Evolutionary conservation across 2,797 vertebrate species (phyloP).

Genomic region (Anas bernieri): DNA sequence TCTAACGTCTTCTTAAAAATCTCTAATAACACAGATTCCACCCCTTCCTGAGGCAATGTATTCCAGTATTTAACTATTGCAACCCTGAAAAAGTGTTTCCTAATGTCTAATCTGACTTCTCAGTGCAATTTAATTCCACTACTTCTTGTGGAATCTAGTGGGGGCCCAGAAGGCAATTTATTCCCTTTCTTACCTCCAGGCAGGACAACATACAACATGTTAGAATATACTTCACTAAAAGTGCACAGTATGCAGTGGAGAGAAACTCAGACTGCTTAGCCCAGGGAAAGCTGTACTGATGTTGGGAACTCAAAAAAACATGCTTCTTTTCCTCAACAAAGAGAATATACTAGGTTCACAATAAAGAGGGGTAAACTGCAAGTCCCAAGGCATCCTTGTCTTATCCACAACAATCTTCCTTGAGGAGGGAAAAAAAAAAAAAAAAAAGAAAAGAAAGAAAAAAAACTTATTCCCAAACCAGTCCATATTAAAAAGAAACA

Average conservation of each 20-base stretch:
- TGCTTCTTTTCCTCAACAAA: not conserved
- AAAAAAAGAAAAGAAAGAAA: not conserved
- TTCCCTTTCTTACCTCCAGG: constrained; percentile 45
- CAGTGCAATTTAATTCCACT: constrained; percentile 42
- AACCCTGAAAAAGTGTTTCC: constrained; percentile 52
- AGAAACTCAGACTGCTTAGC: not conserved
- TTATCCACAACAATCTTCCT: not conserved
- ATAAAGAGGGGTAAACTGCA: not conserved
- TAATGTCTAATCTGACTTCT: constrained; percentile 48
- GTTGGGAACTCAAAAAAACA: not conserved
- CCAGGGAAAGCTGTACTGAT: not conserved
- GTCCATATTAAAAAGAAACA: not conserved
- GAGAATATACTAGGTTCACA: not conserved
- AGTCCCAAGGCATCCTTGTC: not conserved
- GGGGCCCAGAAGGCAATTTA: constrained; percentile 44
- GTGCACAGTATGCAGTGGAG: not conserved
- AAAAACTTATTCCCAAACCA: not conserved
- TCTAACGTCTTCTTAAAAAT: constrained; percentile 35
- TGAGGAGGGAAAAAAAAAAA: not conserved
- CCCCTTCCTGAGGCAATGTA: constrained; percentile 65
- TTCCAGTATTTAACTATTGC: constrained; percentile 42
- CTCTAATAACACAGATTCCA: constrained; percentile 54
- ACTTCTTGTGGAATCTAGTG: constrained; percentile 20
- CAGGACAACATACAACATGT: constrained; percentile 52
- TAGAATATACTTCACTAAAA: constrained; percentile 12